These are phyloP conservation scores for Syngnathus typhle DNA, from an alignment of 2,113 vertebrate species.

Conservation along the genomic window DNA sequence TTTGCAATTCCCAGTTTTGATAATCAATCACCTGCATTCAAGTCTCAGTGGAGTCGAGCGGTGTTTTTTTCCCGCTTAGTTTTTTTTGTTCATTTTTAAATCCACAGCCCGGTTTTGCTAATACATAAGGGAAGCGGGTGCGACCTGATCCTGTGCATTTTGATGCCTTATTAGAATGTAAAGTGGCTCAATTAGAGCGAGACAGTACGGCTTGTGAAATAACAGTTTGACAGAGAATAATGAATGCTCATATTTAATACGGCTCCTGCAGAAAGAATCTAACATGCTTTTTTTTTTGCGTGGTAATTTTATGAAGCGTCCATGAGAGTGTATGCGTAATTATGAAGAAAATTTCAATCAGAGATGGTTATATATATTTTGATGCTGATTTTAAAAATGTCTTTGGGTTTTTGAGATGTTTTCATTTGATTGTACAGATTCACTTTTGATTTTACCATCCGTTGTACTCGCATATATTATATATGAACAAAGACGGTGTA, in stretches of 20 bases:
- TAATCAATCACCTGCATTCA: constrained; percentile 97
- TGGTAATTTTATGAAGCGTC: constrained; percentile 20
- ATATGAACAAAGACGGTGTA: too few species aligned
- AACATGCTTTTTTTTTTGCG: constrained; percentile 7
- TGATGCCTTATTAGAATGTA: constrained; percentile 82
- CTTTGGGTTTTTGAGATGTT: too few species aligned
- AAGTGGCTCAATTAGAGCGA: constrained; percentile 79
- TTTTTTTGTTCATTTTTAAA: constrained; percentile 66
- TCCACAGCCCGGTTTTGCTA: constrained; percentile 93
- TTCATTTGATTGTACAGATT: neutral
- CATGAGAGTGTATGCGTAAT: neutral
- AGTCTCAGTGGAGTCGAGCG: constrained; percentile 94
- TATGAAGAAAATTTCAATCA: too few species aligned
- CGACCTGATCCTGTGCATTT: constrained; percentile 83
- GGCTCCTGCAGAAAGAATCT: constrained; percentile 27
- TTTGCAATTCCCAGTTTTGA: constrained; percentile 99
- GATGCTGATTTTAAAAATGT: too few species aligned
- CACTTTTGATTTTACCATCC: neutral
- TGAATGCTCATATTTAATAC: constrained; percentile 44
- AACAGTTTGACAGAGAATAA: constrained; percentile 43
- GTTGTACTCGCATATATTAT: too few species aligned
- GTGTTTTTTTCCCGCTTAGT: constrained; percentile 36
- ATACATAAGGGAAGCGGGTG: constrained; percentile 83
- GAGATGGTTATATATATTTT: too few species aligned
- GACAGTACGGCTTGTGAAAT: constrained; percentile 71